Evolutionary conservation across 2,888 invertebrate genomes (phyloP), one percentile per base, ranked within the genome.

Genomic region (Tenodera sinensis): DNA sequence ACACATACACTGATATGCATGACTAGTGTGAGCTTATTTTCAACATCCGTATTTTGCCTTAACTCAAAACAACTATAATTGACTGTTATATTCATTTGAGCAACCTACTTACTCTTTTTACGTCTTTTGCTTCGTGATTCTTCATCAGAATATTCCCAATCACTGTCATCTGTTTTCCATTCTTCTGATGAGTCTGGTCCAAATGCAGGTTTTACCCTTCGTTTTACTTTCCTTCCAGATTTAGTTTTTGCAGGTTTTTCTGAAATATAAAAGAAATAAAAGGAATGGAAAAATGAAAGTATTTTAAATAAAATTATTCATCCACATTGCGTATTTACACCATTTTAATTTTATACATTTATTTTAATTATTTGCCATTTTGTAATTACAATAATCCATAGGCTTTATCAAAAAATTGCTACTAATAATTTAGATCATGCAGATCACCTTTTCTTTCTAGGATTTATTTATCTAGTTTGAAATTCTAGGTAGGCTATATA

Each of bases 121-220:
- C 90, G 47, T 86, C 90, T 91, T 54, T 90, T 91, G 15, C 88
- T 90, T 28, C 88, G 90, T 9, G 89, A 89, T 88, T 91, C 91
- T 71, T 91, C 91, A 87, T 91, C 92, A 27, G 92, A 92, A 30
- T 90, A 91, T 47, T 91, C 91, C 92, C 92, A 92, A 87, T 92
- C 92, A 28, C 91, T 91, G 89, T 92, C 92, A 90, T 92, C 92
- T 84, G 91, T 91, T 15, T 87, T 90, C 91, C 91, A 91, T 14
- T 86, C 88, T 85, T 89, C 87, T 15, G 85, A 42, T 25, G 84
- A 84, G 9, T 25, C 27, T 20, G 25, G 14, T 20, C 20, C 84
- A 84, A 84, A 84, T 8, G 84, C 84, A 30, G 84, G 54, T 6
- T 34, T 25, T n/a, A 84, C 2, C 4, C 34, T 28, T 27, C 84